Percentiles rank a stretch among this genome's conserved stretches.
Evolutionary conservation across 2,113 vertebrate genomes (phyloP).

Genomic region (Ceyx melanurus): DNA sequence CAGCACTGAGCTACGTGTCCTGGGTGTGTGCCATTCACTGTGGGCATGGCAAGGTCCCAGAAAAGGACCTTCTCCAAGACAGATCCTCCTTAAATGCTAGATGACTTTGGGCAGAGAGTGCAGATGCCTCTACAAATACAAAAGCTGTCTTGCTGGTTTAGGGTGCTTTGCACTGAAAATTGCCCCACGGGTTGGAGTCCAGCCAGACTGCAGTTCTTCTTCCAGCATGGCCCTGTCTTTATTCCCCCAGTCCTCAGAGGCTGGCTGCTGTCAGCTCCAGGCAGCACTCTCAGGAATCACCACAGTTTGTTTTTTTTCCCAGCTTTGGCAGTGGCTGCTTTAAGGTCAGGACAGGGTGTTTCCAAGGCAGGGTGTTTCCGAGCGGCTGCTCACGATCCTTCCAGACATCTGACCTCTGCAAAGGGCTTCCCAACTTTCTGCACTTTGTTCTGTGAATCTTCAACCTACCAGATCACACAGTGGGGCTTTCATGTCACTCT

Average conservation of each 20-base stretch:
- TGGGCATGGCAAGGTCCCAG: not conserved
- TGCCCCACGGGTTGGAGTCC: not conserved
- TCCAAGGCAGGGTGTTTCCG: not conserved
- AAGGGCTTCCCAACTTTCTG: not conserved
- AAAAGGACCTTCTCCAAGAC: not conserved
- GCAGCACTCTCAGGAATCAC: not conserved
- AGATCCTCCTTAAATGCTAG: not conserved
- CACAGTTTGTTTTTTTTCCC: not conserved
- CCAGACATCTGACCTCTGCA: not conserved
- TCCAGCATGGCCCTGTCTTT: not conserved
- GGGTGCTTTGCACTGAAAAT: not conserved
- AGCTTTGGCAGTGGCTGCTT: not conserved
- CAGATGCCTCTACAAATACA: not conserved
- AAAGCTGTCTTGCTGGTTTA: not conserved
- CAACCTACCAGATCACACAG: not conserved
- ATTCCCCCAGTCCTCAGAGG: not conserved
- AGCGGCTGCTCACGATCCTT: not conserved
- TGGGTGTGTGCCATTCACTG: not conserved
- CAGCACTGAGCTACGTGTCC: not conserved
- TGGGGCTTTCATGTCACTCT: not conserved
- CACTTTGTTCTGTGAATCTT: not conserved
- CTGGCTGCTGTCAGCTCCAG: not conserved
- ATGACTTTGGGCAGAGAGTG: not conserved
- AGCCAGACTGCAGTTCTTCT: not conserved
- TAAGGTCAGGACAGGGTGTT: not conserved